Conservation (phyloP, 2,113 vertebrate species). For the Leucoraja erinaceus region DNA sequence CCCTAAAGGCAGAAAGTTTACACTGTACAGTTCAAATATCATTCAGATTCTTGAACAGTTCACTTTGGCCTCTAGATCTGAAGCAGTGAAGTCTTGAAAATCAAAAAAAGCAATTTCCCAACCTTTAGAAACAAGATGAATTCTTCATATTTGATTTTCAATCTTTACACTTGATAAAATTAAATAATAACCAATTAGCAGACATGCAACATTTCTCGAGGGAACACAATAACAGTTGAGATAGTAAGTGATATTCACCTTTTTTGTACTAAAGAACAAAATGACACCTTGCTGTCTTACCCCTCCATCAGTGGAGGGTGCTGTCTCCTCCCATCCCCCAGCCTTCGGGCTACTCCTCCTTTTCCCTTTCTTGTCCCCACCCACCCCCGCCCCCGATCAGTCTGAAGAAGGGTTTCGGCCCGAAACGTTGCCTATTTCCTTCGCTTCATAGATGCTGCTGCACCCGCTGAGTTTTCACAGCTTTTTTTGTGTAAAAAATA, state of each 20-base stretch:
- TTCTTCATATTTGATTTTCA: background rate
- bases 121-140: background rate
- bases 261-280: background rate
- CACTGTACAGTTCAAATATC: background rate
- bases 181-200: constrained; percentile 15
- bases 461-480: no score
- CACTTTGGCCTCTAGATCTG: background rate
- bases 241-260: background rate
- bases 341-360: no score
- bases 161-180: background rate
- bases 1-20: background rate
- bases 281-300: background rate
- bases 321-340: no score
- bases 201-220: background rate
- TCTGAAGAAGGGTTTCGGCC: no score
- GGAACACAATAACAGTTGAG: background rate
- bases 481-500: no score
- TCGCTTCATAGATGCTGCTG: no score
- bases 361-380: no score
- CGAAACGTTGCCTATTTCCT: no score
- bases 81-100: background rate
- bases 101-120: background rate
- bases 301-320: background rate
- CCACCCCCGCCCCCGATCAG: no score
- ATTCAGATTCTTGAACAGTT: background rate